Percentiles rank a stretch among this genome's conserved stretches.
These are phyloP conservation scores for Agrotis ipsilon DNA, from an alignment of 2,888 invertebrate genomes.

Conservation along the genomic window DNA sequence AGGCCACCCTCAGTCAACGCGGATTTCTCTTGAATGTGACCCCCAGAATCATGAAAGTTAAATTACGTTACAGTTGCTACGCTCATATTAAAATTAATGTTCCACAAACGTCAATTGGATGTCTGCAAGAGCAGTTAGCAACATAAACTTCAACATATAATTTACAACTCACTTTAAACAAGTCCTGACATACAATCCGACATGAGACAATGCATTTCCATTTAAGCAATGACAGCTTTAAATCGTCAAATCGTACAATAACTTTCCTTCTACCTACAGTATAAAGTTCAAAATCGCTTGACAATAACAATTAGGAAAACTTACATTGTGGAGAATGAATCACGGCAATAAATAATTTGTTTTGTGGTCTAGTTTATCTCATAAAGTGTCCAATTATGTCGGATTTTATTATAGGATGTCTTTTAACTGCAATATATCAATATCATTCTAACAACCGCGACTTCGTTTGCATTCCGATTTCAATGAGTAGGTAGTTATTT, in stretches of 20 bases:
- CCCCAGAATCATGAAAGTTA: not conserved
- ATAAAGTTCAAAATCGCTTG: conserved; percentile 26
- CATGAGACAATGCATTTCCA: conserved; percentile 33
- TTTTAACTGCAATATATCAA: conserved; percentile 2
- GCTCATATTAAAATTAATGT: not conserved
- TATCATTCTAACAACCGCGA: not conserved
- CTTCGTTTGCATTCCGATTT: not conserved
- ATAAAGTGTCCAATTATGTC: conserved; percentile 8
- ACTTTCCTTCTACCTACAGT: not conserved
- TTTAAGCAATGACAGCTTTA: conserved; percentile 32
- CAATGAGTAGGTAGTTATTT: no score
- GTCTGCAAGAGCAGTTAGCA: conserved; percentile 8
- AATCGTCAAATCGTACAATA: conserved; percentile 1
- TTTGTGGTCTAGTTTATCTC: conserved; percentile 13
- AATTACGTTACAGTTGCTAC: not conserved
- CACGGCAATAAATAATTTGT: conserved; percentile 7
- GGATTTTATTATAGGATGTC: conserved; percentile 10
- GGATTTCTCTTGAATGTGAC: no score
- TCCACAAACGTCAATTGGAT: conserved; percentile 1
- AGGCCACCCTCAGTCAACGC: no score
- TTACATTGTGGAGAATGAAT: conserved; percentile 18
- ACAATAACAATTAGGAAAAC: conserved; percentile 10
- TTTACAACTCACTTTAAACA: conserved; percentile 21
- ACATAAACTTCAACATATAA: conserved; percentile 30
- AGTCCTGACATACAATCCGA: not conserved